phyloP scores from a whole-genome alignment of 2,797 vertebrate species.

The Acanthis flammea region DNA sequence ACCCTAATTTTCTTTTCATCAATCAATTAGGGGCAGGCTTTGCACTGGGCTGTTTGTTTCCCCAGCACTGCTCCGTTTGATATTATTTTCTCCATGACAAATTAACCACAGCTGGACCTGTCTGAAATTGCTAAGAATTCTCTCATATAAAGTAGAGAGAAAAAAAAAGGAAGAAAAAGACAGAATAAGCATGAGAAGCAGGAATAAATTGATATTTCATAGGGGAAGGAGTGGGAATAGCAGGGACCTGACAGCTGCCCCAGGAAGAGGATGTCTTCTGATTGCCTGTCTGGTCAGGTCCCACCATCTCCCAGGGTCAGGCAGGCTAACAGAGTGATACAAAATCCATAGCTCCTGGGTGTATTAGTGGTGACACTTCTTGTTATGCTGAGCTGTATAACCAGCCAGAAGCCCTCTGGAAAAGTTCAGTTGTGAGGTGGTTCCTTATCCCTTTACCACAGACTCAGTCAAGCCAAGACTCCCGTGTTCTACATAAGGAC shows the following conservation, averaged over 20 bases:
- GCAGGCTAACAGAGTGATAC: background rate
- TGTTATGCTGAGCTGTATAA: background rate
- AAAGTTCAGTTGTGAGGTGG: background rate
- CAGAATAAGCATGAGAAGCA: background rate
- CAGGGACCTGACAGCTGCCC: background rate
- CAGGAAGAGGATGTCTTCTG: background rate
- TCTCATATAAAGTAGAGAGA: background rate
- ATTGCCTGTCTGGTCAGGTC: background rate
- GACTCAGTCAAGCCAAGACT: background rate
- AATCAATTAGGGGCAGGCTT: slow-evolving; percentile 33
- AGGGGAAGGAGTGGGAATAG: background rate
- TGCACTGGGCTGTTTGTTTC: slow-evolving; percentile 9
- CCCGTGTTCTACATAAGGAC: fast-evolving
- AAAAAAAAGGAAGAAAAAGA: background rate
- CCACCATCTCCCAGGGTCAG: background rate
- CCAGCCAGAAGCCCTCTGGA: background rate
- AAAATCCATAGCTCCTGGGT: background rate
- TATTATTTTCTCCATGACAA: slow-evolving; percentile 22
- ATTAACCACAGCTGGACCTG: slow-evolving; percentile 42
- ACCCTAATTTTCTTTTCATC: slow-evolving; percentile 38
- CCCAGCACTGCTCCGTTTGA: background rate
- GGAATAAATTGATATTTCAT: background rate
- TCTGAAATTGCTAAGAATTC: slow-evolving; percentile 12
- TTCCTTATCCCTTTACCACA: background rate
- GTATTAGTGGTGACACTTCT: background rate